phyloP scores from a whole-genome alignment of 1,140 invertebrate species.

The Reticulitermes speratus region DNA sequence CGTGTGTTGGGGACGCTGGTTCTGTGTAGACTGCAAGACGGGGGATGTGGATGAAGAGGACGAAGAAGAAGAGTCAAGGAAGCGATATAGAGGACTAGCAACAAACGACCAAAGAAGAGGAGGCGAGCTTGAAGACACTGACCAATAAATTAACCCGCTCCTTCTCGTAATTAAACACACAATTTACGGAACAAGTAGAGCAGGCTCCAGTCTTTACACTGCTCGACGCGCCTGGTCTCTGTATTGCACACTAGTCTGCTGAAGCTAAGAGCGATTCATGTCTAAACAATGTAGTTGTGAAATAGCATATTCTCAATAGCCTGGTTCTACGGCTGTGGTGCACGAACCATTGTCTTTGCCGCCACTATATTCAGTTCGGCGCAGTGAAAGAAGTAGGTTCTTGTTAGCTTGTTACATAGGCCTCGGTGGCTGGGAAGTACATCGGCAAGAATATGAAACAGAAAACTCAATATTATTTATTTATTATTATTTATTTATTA shows the following conservation, averaged over 20 bases:
- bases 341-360: no score
- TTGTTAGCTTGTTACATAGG: no score
- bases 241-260: background rate
- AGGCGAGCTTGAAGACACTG: constrained; percentile 46
- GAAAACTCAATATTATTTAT: no score
- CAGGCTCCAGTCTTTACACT: constrained; percentile 48
- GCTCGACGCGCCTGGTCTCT: constrained; percentile 34
- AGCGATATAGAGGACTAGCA: background rate
- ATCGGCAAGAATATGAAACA: no score
- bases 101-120: constrained; percentile 40
- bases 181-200: constrained; percentile 43
- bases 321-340: no score
- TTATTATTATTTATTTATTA: no score
- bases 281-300: background rate
- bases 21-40: background rate
- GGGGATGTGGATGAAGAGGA: background rate
- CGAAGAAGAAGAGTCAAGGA: background rate
- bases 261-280: background rate
- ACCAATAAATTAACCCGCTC: constrained; percentile 49
- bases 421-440: no score
- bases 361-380: no score
- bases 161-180: constrained; percentile 53
- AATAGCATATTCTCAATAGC: no score
- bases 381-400: no score
- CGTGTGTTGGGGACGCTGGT: background rate